Conservation (phyloP, 2,797 vertebrate species). For the Megalops cyprinoides region DNA sequence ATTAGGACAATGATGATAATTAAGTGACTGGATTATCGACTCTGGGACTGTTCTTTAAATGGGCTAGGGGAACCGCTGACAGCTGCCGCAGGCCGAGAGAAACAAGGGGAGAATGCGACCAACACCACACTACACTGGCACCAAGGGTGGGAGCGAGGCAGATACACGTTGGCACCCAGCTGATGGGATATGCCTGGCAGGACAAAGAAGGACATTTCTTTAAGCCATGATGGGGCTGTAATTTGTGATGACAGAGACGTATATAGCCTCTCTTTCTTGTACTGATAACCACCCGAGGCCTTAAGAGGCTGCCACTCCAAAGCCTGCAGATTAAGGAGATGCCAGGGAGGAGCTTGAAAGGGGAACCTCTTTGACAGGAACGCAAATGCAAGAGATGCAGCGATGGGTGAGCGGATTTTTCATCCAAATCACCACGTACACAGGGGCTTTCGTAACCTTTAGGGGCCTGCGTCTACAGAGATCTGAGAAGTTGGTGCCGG, state of each 20-base stretch:
- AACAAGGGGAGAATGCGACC: conserved; percentile 45
- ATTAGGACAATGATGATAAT: conserved; percentile 54
- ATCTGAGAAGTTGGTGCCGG: too few relatives aligned
- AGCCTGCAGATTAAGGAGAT: conserved; percentile 51
- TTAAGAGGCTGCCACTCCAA: conserved; percentile 57
- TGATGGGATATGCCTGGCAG: conserved; percentile 46
- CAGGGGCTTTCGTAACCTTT: conserved; percentile 30
- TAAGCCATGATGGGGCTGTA: conserved; percentile 60
- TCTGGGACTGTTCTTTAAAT: conserved; percentile 39
- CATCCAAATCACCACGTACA: background rate
- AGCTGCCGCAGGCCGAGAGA: conserved; percentile 51
- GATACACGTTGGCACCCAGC: conserved; percentile 35
- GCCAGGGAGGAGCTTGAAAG: conserved; percentile 19
- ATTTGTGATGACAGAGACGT: conserved; percentile 54
- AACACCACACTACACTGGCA: conserved; percentile 48
- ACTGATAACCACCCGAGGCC: conserved; percentile 53
- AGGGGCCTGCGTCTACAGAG: conserved; percentile 34
- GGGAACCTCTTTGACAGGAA: background rate
- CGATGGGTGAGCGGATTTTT: background rate
- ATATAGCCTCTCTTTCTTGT: conserved; percentile 58
- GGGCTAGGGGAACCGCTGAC: conserved; percentile 46
- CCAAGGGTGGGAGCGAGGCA: conserved; percentile 27
- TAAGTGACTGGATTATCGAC: conserved; percentile 55
- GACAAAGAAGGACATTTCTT: conserved; percentile 51
- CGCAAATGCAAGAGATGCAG: conserved; percentile 23